Evolutionary conservation across 1,140 invertebrate genomes (phyloP).

Genomic region (Trinorchestia longiramus): DNA sequence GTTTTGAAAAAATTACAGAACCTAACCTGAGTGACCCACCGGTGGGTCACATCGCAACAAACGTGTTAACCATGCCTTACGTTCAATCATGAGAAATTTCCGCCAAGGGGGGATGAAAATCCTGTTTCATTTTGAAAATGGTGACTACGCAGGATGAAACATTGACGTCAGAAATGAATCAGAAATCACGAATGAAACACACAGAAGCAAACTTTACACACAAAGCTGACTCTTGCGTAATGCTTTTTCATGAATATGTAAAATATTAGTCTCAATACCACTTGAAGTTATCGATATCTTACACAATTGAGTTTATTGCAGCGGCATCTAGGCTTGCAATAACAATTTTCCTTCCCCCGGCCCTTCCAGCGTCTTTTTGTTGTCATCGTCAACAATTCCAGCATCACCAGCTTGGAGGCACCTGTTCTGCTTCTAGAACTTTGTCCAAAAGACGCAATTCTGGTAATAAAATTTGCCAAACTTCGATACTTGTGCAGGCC

Average conservation of each 20-base stretch:
- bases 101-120: no score
- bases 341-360: not conserved
- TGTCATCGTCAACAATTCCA: not conserved
- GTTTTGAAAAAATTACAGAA: no score
- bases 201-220: no score
- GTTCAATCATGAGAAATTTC: no score
- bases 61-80: no score
- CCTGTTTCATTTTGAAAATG: no score
- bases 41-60: no score
- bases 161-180: no score
- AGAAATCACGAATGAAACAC: no score
- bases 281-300: not conserved
- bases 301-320: not conserved
- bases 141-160: no score
- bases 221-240: no score
- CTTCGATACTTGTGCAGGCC: not conserved
- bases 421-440: not conserved
- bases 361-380: not conserved
- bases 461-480: not conserved
- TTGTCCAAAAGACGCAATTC: not conserved
- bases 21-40: no score
- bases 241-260: not conserved
- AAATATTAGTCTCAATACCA: not conserved
- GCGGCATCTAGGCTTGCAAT: not conserved
- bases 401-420: not conserved